Evolutionary conservation across 1,140 invertebrate species (phyloP), one percentile per base, ranked within the genome.

Genomic region (Anoplolepis gracilipes): DNA sequence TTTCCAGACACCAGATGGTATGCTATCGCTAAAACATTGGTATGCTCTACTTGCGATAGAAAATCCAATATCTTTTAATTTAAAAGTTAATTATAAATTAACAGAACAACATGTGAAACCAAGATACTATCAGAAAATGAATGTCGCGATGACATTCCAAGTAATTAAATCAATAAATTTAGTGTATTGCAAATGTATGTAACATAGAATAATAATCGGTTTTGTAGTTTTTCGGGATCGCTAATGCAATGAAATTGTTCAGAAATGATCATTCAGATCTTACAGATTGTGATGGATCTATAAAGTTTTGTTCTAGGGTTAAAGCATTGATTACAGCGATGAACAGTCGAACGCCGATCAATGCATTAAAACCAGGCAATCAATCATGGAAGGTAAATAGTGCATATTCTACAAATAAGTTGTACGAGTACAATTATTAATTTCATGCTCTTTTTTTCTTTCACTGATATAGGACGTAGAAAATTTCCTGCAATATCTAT

Each of bases 1-100:
- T 28, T 59, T 59, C 19, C 61, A 64, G 61, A 64, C 30, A 7
- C 61, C 61, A 6, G 61, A 64, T 64, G 61, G 61, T 33, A 33
- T 25, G 16, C 2, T 64, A 2, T 19, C 16, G 16, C 16, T 64
- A 2, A 64, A 33, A 8, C 30, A 64, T 64, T 64, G 61, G 7
- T 64, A 64, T 25, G 22, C 6, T 33, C 22, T 64, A 7, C 22
- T 64, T 33, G 4, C 19, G 16, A 64, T 19, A 6, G 30, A 64
- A 33, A 64, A 64, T 33, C 61, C 61, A 2, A 64, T 19, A n/a
- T 10, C 16, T 1, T 64, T 64, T 7, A 64, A 64, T 64, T 13
- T 64, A n/a, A 64, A 33, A 64, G 22, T 33, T 33, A 33, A 30
- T 33, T 64, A 64, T 25, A 64, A 64, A 33, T 33, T 64, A 33